These are phyloP conservation scores for Abramis brama DNA, from an alignment of 2,113 vertebrate species.

Conservation along the genomic window DNA sequence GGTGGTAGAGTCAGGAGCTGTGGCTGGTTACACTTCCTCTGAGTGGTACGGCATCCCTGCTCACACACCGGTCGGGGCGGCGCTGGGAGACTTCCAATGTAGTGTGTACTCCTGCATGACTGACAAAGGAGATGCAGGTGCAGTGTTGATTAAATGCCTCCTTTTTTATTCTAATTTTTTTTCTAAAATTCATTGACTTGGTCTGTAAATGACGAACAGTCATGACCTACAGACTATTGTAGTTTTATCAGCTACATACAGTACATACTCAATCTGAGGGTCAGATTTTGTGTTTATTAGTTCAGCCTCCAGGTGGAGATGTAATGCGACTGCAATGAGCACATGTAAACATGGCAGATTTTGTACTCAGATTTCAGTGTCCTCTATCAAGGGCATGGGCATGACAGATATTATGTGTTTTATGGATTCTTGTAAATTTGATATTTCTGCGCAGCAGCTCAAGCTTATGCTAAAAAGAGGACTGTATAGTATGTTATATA, in stretches of 20 bases:
- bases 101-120: constrained; percentile 92
- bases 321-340: background rate
- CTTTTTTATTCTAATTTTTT: no score
- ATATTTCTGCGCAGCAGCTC: background rate
- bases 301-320: constrained; percentile 11
- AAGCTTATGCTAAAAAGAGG: background rate
- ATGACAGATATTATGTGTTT: background rate
- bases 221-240: background rate
- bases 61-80: constrained; percentile 85
- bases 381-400: background rate
- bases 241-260: background rate
- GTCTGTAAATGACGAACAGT: background rate
- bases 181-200: background rate
- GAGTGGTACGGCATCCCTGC: constrained; percentile 85
- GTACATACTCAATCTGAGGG: background rate
- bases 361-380: background rate
- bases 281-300: background rate
- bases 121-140: constrained; percentile 86
- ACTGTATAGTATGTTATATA: background rate
- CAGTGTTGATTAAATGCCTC: constrained; percentile 12
- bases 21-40: constrained; percentile 79
- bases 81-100: constrained; percentile 93
- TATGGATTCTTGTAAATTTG: background rate
- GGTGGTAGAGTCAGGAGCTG: constrained; percentile 78
- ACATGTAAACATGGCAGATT: background rate